Evolutionary conservation across 2,888 invertebrate genomes (phyloP), one percentile per base, ranked within the genome.

Genomic region (Siphonodentalium dalli): DNA sequence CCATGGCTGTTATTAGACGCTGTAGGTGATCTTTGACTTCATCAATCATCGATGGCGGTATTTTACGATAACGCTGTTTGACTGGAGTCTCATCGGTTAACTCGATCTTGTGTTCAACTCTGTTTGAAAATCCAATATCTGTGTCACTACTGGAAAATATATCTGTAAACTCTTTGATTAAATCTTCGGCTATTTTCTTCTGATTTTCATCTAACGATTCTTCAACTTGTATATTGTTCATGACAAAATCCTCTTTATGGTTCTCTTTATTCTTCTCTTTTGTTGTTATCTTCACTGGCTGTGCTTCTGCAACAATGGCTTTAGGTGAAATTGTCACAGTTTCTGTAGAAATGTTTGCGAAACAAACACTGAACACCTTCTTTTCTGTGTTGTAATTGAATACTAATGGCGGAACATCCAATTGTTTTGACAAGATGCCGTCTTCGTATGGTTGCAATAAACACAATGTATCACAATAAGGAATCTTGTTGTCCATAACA

Each of bases 21-120:
- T 52, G 37, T 8, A 49, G 28, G 24, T 49, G 49, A n/a, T 49
- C 38, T 28, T 26, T 31, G 20, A 50, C 43, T 43, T 49, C 45
- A 8, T 29, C 11, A 11, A 38, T 26, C 51, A 51, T 38, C 3
- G 38, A 24, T 20, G 51, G 44, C 27, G 44, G 45, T 23, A 44
- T 51, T 15, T 35, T 21, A 11, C 51, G 15, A 11, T 42, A 20
- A 7, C 38, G 21, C 24, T 51, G 44, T 28, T 49, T 49, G 27
- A 49, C 40, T 33, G 41, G 49, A 15, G 13, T 18, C 4, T 23
- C 27, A 29, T 43, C 50, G 11, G 28, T 11, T 29, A 50, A 21
- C n/a, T 49, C 49, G 7, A 49, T 49, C 6, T 15, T 21, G 27
- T 49, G 49, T 13, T 38, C 11, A 1, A 39, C 44, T 15, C n/a